Conservation (phyloP, 1,140 invertebrate species). For the Bombus turneri region DNA sequence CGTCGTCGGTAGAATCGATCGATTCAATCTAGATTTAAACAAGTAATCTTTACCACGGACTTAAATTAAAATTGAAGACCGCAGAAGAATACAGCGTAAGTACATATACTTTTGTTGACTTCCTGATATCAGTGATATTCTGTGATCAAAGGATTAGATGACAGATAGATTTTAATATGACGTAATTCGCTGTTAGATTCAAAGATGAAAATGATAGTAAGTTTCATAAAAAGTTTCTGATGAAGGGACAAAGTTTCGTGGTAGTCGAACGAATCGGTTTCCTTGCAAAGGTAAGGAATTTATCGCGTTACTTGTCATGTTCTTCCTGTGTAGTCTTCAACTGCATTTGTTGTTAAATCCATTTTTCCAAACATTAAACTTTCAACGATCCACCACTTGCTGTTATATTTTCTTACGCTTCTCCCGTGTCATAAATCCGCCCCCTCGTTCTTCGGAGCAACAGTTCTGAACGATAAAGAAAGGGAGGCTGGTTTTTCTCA, state of each 20-base stretch:
- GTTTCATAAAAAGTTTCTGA: too few relatives aligned
- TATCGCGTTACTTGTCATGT: neutral
- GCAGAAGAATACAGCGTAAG: too few relatives aligned
- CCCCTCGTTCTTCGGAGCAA: neutral
- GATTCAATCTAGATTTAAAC: neutral
- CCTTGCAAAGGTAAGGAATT: neutral
- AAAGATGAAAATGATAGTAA: too few relatives aligned
- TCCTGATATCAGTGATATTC: too few relatives aligned
- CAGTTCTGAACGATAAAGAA: slow-evolving; percentile 42
- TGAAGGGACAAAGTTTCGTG: too few relatives aligned
- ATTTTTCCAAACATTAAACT: neutral
- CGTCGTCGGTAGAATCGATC: neutral
- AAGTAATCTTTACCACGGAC: neutral
- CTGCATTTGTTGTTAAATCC: neutral
- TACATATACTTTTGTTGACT: too few relatives aligned
- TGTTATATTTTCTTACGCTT: slow-evolving; percentile 25
- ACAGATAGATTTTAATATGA: too few relatives aligned
- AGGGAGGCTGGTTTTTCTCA: neutral
- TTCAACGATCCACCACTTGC: neutral
- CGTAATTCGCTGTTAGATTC: too few relatives aligned
- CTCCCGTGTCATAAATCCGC: slow-evolving; percentile 40
- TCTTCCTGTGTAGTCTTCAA: neutral
- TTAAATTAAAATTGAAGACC: too few relatives aligned
- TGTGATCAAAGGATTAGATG: too few relatives aligned
- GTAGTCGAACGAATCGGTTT: too few relatives aligned